phyloP scores from a whole-genome alignment of 2,797 vertebrate genomes.

The Anguilla pacifica region DNA sequence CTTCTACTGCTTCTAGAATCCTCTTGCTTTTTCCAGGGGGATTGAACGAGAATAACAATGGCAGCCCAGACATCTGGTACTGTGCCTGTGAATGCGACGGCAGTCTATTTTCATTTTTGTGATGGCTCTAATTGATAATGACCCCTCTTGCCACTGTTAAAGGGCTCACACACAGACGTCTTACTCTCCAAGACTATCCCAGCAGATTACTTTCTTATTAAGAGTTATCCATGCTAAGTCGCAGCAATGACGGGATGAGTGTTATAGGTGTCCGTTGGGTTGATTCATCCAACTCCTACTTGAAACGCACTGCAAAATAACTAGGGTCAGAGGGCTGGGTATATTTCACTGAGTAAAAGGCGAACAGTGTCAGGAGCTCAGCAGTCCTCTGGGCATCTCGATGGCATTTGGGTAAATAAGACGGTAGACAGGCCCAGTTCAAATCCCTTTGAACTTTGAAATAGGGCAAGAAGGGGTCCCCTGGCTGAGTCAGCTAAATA shows the following conservation, averaged over 20 bases:
- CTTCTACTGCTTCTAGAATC: constrained; percentile 13
- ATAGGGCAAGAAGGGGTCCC: not conserved
- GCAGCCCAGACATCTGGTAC: not conserved
- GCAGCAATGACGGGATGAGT: not conserved
- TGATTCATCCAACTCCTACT: not conserved
- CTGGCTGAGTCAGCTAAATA: not conserved
- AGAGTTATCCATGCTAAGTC: not conserved
- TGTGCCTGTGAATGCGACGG: not conserved
- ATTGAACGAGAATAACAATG: not conserved
- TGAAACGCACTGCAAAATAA: not conserved
- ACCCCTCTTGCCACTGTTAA: not conserved
- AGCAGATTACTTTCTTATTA: not conserved
- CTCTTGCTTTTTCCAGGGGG: not conserved
- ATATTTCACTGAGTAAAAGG: not conserved
- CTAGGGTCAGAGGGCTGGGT: not conserved
- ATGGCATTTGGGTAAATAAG: not conserved
- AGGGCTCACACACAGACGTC: not conserved
- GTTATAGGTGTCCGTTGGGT: not conserved
- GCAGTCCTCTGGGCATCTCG: not conserved
- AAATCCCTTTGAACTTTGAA: not conserved
- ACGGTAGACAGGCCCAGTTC: not conserved
- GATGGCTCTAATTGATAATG: not conserved
- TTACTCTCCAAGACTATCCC: not conserved
- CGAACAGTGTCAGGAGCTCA: not conserved
- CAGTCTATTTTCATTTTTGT: constrained; percentile 7